A percentile compares a stretch with the other conserved stretches of the same genome.
These are phyloP conservation scores for Trachelus iudaicus DNA, from an alignment of 2,888 invertebrate species.

Conservation along the genomic window DNA sequence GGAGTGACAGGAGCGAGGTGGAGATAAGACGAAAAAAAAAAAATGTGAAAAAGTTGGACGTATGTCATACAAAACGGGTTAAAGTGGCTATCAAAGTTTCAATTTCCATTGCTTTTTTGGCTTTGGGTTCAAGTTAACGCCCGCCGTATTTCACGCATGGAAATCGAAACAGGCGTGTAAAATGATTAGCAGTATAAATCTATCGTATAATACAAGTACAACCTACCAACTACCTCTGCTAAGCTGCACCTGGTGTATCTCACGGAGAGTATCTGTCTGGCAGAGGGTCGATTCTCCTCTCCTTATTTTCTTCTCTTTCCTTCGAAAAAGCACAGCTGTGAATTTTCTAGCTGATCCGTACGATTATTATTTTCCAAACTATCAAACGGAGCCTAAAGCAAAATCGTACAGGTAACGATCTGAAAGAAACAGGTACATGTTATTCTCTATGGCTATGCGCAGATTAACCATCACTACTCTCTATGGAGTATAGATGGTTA, in stretches of 20 bases:
- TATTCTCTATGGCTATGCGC: not conserved
- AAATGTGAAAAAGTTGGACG: not conserved
- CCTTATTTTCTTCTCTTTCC: not conserved
- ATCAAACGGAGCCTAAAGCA: not conserved
- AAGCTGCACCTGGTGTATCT: conserved; percentile 55
- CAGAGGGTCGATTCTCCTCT: not conserved
- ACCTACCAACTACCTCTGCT: conserved; percentile 40
- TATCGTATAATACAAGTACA: conserved; percentile 36
- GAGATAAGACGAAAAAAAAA: not conserved
- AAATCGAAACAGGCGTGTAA: conserved; percentile 59
- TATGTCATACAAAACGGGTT: not conserved
- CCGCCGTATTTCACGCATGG: conserved; percentile 50
- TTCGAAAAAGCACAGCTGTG: conserved; percentile 5
- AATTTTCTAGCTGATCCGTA: not conserved
- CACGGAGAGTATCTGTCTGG: conserved; percentile 28
- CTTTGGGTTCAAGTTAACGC: conserved; percentile 33
- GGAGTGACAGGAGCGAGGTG: conserved; percentile 1
- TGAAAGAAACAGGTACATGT: not conserved
- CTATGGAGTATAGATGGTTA: not conserved
- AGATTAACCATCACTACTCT: not conserved
- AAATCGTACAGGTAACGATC: not conserved
- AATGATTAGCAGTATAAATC: conserved; percentile 64
- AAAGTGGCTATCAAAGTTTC: not conserved
- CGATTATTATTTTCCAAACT: not conserved
- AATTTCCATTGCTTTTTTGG: conserved; percentile 8